Conservation (phyloP, 2,797 vertebrate species). For the Cetoscarus ocellatus region DNA sequence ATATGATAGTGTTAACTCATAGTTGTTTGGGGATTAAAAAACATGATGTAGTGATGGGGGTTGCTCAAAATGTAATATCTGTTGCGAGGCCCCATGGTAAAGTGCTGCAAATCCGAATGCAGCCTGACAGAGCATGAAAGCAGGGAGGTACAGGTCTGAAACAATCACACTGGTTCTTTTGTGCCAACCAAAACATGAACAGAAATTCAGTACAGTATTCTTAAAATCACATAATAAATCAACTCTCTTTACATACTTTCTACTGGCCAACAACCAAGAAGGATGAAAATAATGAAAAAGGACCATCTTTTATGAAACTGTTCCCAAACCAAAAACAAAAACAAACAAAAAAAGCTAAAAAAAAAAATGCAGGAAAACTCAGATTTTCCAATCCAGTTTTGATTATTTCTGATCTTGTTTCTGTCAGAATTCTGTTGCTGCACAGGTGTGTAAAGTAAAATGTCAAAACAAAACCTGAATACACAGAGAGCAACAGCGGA, state of each 20-base stretch:
- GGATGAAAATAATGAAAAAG: background rate
- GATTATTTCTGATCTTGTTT: background rate
- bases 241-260: slow-evolving; percentile 12
- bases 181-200: slow-evolving; percentile 35
- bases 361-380: background rate
- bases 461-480: background rate
- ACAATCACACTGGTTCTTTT: slow-evolving; percentile 58
- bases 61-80: background rate
- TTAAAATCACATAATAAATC: background rate
- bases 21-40: slow-evolving; percentile 5
- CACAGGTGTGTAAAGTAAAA: background rate
- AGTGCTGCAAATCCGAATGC: slow-evolving; percentile 11
- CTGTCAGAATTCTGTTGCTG: background rate
- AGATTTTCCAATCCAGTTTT: slow-evolving; percentile 2
- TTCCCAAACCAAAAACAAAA: slow-evolving; percentile 36
- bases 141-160: slow-evolving; percentile 15
- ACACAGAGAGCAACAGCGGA: slow-evolving; percentile 6
- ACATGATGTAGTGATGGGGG: background rate
- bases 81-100: background rate
- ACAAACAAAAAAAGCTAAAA: background rate
- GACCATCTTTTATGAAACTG: background rate
- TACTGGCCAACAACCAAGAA: slow-evolving; percentile 30
- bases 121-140: background rate
- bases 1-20: background rate
- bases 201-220: slow-evolving; percentile 18